Conservation (phyloP, 1,140 invertebrate species). For the Acyrthosiphon pisum region DNA sequence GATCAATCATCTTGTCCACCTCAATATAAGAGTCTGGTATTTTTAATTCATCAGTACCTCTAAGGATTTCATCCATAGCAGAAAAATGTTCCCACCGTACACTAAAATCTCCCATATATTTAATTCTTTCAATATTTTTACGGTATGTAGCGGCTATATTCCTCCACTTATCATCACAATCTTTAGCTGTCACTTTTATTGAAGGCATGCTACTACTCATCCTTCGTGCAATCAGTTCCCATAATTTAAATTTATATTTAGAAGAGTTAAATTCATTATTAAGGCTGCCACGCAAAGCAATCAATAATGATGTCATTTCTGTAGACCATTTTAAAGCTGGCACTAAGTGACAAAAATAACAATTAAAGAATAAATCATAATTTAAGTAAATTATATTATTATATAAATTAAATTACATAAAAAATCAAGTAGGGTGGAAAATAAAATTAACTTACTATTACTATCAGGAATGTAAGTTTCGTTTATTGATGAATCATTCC, state of each 20-base stretch:
- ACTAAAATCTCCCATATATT: constrained; percentile 52
- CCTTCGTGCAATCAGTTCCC: constrained; percentile 55
- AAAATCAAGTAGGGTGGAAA: no score
- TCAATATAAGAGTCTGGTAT: constrained; percentile 37
- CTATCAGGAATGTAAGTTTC: constrained; percentile 24
- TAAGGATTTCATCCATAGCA: constrained; percentile 58
- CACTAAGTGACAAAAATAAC: background rate
- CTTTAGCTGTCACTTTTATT: constrained; percentile 57
- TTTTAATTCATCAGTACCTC: constrained; percentile 53
- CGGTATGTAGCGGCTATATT: constrained; percentile 58
- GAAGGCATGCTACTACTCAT: constrained; percentile 41
- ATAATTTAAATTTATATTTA: constrained; percentile 58
- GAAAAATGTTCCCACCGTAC: constrained; percentile 58
- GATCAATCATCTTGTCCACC: constrained; percentile 30
- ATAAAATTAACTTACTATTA: constrained; percentile 27
- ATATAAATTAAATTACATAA: background rate
- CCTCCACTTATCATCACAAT: constrained; percentile 59
- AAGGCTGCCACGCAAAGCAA: constrained; percentile 54
- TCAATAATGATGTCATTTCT: constrained; percentile 57
- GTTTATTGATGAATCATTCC: constrained; percentile 28
- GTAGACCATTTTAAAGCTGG: constrained; percentile 57
- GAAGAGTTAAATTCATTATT: constrained; percentile 51
- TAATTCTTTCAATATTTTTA: constrained; percentile 58
- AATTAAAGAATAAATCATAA: background rate
- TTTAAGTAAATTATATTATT: background rate